Conservation (phyloP, 64 coral and sea anemone genomes). For the Dendronephthya gigantea region DNA sequence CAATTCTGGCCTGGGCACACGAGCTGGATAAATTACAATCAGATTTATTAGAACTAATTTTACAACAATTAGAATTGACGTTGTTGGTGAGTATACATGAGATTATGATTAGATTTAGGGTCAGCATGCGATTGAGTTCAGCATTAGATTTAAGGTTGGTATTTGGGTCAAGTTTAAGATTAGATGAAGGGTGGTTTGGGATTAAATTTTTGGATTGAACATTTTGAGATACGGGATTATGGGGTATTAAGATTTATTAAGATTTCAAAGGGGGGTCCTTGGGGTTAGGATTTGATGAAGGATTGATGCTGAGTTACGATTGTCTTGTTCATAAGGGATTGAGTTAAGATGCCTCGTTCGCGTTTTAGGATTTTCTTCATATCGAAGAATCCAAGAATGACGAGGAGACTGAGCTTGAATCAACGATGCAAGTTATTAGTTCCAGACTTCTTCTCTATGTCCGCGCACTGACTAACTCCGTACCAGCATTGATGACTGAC, state of each 20-base stretch:
- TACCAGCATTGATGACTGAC: constrained; percentile 63
- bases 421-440: constrained; percentile 38
- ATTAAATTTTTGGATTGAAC: too few species aligned
- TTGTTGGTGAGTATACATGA: constrained; percentile 28
- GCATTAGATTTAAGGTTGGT: too few species aligned
- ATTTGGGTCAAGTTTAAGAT: too few species aligned
- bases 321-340: not conserved
- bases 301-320: not conserved
- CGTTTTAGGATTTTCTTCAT: constrained; percentile 46
- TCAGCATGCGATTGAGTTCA: too few species aligned
- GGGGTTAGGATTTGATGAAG: too few species aligned
- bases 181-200: too few species aligned
- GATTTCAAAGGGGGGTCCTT: too few species aligned
- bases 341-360: not conserved
- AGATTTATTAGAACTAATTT: constrained; percentile 43
- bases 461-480: constrained; percentile 49
- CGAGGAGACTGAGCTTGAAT: constrained; percentile 33
- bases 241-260: too few species aligned
- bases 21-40: constrained; percentile 75
- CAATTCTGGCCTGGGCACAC: constrained; percentile 62
- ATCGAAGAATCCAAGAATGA: constrained; percentile 30
- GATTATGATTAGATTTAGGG: too few species aligned
- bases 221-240: too few species aligned
- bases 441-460: constrained; percentile 47
- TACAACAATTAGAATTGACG: constrained; percentile 46